Conservation (phyloP, 2,113 vertebrate genomes). For the Channa argus region DNA sequence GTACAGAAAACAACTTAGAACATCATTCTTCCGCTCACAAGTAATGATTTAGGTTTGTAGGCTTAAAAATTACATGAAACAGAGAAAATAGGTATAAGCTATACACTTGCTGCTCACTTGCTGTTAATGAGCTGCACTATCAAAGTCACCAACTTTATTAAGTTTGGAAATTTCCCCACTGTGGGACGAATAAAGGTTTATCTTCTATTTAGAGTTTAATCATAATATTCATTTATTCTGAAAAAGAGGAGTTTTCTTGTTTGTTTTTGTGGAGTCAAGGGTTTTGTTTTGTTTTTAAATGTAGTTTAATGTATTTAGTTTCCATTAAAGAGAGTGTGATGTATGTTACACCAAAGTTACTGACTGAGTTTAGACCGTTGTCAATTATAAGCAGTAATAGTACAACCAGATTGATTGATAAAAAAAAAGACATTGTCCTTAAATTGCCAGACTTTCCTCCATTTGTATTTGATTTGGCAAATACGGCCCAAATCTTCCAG, state of each 20-base stretch:
- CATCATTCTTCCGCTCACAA: not conserved
- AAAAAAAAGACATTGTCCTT: slow-evolving; percentile 24
- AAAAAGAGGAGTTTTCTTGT: slow-evolving; percentile 29
- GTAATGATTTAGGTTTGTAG: not conserved
- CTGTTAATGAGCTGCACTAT: too few relatives aligned
- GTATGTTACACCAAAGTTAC: too few relatives aligned
- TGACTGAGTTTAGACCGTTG: too few relatives aligned
- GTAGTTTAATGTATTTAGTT: not conserved
- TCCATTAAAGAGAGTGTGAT: not conserved
- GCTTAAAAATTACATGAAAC: too few relatives aligned
- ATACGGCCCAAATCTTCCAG: slow-evolving; percentile 37
- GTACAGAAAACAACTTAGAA: not conserved
- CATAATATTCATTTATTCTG: slow-evolving; percentile 28
- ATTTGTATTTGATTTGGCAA: slow-evolving; percentile 64
- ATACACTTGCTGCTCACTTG: too few relatives aligned
- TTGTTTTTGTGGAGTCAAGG: not conserved
- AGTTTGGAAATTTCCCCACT: too few relatives aligned
- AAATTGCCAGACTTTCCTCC: slow-evolving; percentile 35
- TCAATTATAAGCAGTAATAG: not conserved
- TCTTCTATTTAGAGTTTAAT: not conserved
- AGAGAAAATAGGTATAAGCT: too few relatives aligned
- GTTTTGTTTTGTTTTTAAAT: slow-evolving; percentile 10
- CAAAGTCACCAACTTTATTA: too few relatives aligned
- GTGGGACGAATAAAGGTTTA: too few relatives aligned
- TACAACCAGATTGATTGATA: not conserved